phyloP scores from a whole-genome alignment of 2,888 invertebrate species.

The Trypoxylon attenuatum region DNA sequence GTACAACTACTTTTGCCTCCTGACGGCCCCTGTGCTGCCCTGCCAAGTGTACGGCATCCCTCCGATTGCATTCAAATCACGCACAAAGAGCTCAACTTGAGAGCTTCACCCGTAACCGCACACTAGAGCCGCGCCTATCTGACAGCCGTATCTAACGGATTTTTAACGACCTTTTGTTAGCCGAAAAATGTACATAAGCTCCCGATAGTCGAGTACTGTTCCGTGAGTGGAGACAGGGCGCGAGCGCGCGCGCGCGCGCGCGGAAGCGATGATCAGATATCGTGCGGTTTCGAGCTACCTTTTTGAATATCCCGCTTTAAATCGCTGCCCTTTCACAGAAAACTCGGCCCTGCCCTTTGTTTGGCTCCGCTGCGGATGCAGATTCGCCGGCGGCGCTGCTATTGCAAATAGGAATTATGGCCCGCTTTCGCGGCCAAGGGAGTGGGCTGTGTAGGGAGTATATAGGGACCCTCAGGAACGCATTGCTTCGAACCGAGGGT shows the following conservation, averaged over 20 bases:
- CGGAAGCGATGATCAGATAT: conserved; percentile 53
- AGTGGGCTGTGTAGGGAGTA: no score
- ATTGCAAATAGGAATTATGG: conserved; percentile 28
- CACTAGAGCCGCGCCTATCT: conserved; percentile 64
- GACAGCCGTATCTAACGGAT: conserved; percentile 72
- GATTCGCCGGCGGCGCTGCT: conserved; percentile 9
- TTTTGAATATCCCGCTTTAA: conserved; percentile 41
- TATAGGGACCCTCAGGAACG: not conserved
- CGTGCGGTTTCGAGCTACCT: conserved; percentile 35
- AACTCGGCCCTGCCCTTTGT: conserved; percentile 6
- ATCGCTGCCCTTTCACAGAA: conserved; percentile 35
- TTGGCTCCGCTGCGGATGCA: conserved; percentile 8
- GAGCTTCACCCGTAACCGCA: conserved; percentile 58
- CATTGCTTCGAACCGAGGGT: no score
- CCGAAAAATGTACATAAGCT: conserved; percentile 54
- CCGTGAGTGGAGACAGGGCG: conserved; percentile 49
- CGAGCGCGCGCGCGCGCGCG: no score
- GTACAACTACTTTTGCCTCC: no score
- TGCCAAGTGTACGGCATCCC: conserved; percentile 49
- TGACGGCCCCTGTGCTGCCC: not conserved
- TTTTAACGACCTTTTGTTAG: conserved; percentile 73
- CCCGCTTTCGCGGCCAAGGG: not conserved
- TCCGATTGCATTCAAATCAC: conserved; percentile 73
- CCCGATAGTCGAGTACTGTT: conserved; percentile 49
- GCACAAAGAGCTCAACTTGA: conserved; percentile 70